Base-by-base conservation (phyloP, 2,888 invertebrate genomes). In the Eustalomyia histrio region DNA sequence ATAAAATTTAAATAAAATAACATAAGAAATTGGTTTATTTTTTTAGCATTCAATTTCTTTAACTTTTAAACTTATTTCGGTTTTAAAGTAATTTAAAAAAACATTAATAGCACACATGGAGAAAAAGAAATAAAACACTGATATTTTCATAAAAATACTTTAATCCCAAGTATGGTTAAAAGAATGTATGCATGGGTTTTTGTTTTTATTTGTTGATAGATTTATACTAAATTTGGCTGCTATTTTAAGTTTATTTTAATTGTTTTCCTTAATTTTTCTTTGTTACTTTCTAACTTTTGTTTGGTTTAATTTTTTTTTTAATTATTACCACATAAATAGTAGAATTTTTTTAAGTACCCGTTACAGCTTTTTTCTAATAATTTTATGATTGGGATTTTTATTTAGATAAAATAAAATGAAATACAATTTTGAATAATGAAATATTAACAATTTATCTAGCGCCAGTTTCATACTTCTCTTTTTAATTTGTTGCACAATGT, bases 141-240 rank as follows among this genome's bases (percentile, higher is more conserved):
- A n/a, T n/a, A n/a, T n/a, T n/a, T n/a, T n/a, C n/a, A n/a, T n/a
- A n/a, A n/a, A n/a, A n/a, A n/a, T n/a, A n/a, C n/a, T n/a, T n/a
- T n/a, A n/a, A n/a, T n/a, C n/a, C n/a, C n/a, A n/a, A n/a, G n/a
- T n/a, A n/a, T n/a, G n/a, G n/a, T n/a, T n/a, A n/a, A n/a, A n/a
- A n/a, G n/a, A n/a, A n/a, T n/a, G n/a, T n/a, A 39, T 4, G 39
- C 1, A 39, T 12, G 39, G 39, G 12, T 12, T 39, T 39, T 14
- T 43, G 8, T 43, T 43, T 14, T 47, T n/a, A n/a, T n/a, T 47
- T 39, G 1, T 39, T 39, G 43, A 2, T 39, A 39, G 1, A 47
- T n/a, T 47, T 47, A n/a, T 47, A n/a, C 4, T n/a, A 47, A 47
- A 47, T 47, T 47, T 47, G 43, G 43, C 43, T 47, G 39, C n/a